These are phyloP conservation scores for Bactericera cockerelli DNA, from an alignment of 1,140 invertebrate species.

Conservation along the genomic window DNA sequence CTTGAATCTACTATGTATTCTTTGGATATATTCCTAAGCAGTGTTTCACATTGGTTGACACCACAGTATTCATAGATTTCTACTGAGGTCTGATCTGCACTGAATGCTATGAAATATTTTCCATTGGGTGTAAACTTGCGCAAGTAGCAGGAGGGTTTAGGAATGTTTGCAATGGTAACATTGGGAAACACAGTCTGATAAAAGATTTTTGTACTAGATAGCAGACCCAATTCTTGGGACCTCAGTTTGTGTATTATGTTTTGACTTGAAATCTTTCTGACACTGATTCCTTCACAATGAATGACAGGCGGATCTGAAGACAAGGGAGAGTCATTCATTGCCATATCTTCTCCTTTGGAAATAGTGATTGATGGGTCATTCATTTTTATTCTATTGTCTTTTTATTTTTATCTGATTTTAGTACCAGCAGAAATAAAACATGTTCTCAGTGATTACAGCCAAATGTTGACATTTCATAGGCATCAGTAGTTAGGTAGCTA, in stretches of 20 bases:
- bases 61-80: constrained; percentile 86
- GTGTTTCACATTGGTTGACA: constrained; percentile 29
- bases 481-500: too few relatives aligned
- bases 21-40: not conserved
- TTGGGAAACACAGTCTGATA: constrained; percentile 85
- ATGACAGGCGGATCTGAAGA: too few relatives aligned
- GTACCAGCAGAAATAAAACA: too few relatives aligned
- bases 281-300: constrained; percentile 16
- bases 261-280: constrained; percentile 25
- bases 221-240: constrained; percentile 38
- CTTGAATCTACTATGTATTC: not conserved
- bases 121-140: constrained; percentile 94
- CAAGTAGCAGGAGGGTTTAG: constrained; percentile 86
- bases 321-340: too few relatives aligned
- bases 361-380: too few relatives aligned
- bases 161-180: constrained; percentile 80
- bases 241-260: constrained; percentile 41
- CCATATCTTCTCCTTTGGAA: too few relatives aligned
- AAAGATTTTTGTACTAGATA: constrained; percentile 46
- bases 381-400: too few relatives aligned
- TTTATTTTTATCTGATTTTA: too few relatives aligned
- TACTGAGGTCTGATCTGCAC: constrained; percentile 77
- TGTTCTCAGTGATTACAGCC: too few relatives aligned
- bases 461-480: too few relatives aligned
- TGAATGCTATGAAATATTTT: constrained; percentile 81